Conservation (phyloP, 2,888 invertebrate genomes). For the Portevinia maculata region DNA sequence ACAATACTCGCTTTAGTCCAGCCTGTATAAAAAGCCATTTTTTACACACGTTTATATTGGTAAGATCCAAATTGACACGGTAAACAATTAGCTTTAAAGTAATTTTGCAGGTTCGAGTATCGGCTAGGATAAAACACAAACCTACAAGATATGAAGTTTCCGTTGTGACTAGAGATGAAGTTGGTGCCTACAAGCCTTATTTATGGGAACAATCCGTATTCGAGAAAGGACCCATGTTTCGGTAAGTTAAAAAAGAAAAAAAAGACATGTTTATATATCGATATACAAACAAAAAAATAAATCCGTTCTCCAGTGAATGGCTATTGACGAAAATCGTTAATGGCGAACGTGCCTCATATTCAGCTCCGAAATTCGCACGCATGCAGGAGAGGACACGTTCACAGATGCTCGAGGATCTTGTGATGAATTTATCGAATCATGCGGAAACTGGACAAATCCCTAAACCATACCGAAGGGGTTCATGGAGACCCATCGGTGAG, state of each 20-base stretch:
- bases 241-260: constrained; percentile 82
- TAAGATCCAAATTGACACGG: constrained; percentile 72
- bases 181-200: constrained; percentile 97
- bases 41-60: constrained; percentile 94
- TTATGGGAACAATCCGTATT: constrained; percentile 97
- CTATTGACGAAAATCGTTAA: constrained; percentile 96
- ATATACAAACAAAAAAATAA: not conserved
- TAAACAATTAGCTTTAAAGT: not conserved
- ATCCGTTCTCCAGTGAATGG: constrained; percentile 89
- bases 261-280: not conserved
- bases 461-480: constrained; percentile 95
- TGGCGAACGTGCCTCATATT: constrained; percentile 96
- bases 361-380: constrained; percentile 96
- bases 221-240: constrained; percentile 96
- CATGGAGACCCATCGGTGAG: constrained; percentile 94
- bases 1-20: constrained; percentile 95
- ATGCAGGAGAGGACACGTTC: constrained; percentile 97
- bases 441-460: constrained; percentile 98
- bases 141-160: constrained; percentile 95
- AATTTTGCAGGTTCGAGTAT: constrained; percentile 89
- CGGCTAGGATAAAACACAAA: constrained; percentile 92
- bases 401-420: constrained; percentile 97
- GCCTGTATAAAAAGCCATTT: constrained; percentile 98
- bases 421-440: constrained; percentile 96
- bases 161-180: constrained; percentile 96